Evolutionary conservation across 2,113 vertebrate genomes (phyloP), one percentile per base, ranked within the genome.

Genomic region (Prietella phreatophila): DNA sequence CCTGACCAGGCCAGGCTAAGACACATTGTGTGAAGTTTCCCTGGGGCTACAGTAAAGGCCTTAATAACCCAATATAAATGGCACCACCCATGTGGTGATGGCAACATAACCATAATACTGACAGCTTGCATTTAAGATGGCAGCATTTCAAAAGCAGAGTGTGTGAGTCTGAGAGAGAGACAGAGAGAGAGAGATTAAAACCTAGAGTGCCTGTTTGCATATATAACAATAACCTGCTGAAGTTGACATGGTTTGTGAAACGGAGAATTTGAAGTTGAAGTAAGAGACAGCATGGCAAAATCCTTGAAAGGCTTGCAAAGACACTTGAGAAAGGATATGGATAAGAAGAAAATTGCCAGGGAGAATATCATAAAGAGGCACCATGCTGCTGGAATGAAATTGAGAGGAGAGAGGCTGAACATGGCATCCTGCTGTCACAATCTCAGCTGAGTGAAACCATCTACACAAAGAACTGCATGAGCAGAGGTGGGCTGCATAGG

Each of bases 331-430:
- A 61, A 22, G 71, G 30, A 87, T 50, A 88, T 78, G n/a, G 85
- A 89, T 90, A 91, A 89, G 86, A 88, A 17, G 33, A 86, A 89
- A 89, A 91, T 89, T 88, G 86, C 86, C 60, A 71, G 78, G 53
- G 53, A 89, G 86, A 89, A 90, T 90, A 89, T 90, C 89, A 85
- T 90, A 90, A 90, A 90, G 84, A 89, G 86, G 73, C 88, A 85
- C 73, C 90, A 87, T 85, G 86, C 88, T 87, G 86, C 83, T 89
- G 25, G 60, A 75, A 82, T 33, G 33, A 89, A 91, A 89, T 87
- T 83, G 90, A 89, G 88, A 87, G 60, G 67, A 85, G 86, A 83
- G 83, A 85, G 56, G 75, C 76, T 58, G 86, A 87, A 86, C 85
- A 82, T 83, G 88, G 88, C 79, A 30, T 83, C 90, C 87, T 55